These are phyloP conservation scores for Rhinopithecus roxellana DNA, from an alignment of 2,113 vertebrate species.

Conservation along the genomic window DNA sequence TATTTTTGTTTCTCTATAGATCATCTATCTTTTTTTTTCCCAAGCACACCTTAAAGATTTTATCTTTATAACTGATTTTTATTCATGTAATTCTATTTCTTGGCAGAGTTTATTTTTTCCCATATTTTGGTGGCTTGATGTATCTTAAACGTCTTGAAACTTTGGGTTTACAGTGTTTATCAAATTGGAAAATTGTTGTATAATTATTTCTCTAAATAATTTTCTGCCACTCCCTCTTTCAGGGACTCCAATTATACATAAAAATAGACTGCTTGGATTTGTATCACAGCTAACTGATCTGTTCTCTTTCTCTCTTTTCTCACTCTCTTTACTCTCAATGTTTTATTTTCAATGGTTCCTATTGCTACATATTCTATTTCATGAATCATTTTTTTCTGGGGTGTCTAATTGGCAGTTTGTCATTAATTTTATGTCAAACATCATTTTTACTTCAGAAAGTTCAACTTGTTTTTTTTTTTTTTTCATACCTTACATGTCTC, in stretches of 20 bases:
- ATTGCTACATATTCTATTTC: neutral
- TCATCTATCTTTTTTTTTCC: neutral
- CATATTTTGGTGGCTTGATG: neutral
- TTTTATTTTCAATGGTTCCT: neutral
- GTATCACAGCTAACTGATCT: neutral
- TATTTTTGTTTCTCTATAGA: neutral
- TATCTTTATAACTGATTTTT: neutral
- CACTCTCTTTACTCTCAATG: neutral
- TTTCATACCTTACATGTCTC: neutral
- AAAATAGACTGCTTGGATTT: neutral
- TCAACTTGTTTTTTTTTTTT: neutral
- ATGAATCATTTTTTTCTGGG: neutral
- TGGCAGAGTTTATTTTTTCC: neutral
- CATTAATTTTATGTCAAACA: neutral
- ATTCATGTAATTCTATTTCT: neutral
- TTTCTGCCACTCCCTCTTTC: neutral
- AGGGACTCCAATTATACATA: neutral
- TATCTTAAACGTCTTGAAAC: neutral
- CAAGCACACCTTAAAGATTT: neutral
- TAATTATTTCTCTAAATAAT: neutral
- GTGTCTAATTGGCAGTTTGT: neutral
- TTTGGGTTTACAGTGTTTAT: neutral
- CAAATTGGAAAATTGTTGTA: neutral
- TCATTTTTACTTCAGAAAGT: neutral
- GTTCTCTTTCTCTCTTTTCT: neutral